A percentile compares a stretch with the other conserved stretches of the same genome.
Evolutionary conservation across 2,113 vertebrate species (phyloP).

Genomic region (Neodontobutis hainanensis): DNA sequence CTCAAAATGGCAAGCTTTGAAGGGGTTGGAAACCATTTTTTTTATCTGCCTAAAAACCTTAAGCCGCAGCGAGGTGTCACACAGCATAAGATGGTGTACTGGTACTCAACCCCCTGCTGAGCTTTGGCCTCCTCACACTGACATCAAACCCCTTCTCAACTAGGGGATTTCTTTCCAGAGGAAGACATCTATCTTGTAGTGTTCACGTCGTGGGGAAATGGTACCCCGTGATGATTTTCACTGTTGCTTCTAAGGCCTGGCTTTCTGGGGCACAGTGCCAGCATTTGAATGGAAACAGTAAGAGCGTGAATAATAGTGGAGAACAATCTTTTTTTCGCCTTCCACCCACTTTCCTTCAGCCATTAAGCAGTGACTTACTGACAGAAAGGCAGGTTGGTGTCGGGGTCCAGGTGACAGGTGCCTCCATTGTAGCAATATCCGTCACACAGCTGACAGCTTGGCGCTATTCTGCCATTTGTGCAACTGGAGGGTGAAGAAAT

Average conservation of each 20-base stretch:
- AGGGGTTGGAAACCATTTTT: slow-evolving; percentile 43
- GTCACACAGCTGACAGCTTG: slow-evolving; percentile 96
- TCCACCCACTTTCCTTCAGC: slow-evolving; percentile 42
- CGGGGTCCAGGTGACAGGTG: slow-evolving; percentile 94
- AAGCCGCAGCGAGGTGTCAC: slow-evolving; percentile 59
- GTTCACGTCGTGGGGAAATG: slow-evolving; percentile 27
- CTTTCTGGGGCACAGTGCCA: slow-evolving; percentile 45
- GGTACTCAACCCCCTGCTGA: slow-evolving; percentile 55
- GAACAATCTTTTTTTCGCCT: slow-evolving; percentile 40
- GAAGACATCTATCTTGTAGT: slow-evolving; percentile 40
- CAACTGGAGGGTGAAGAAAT: slow-evolving; percentile 82
- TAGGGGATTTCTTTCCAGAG: slow-evolving; percentile 44
- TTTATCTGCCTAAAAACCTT: slow-evolving; percentile 55
- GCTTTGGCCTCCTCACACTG: slow-evolving; percentile 36
- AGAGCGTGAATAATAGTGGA: slow-evolving; percentile 50
- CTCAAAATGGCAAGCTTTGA: slow-evolving; percentile 58
- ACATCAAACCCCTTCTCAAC: slow-evolving; percentile 62
- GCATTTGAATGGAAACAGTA: slow-evolving; percentile 42
- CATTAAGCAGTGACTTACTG: slow-evolving; percentile 89
- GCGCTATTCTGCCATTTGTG: slow-evolving; percentile 94
- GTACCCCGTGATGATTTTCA: slow-evolving; percentile 37
- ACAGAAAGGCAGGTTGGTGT: slow-evolving; percentile 94
- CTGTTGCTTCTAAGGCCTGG: slow-evolving; percentile 30
- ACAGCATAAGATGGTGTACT: slow-evolving; percentile 39
- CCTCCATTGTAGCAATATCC: slow-evolving; percentile 99